Conservation (phyloP, 2,888 invertebrate genomes). For the Carabus problematicus region DNA sequence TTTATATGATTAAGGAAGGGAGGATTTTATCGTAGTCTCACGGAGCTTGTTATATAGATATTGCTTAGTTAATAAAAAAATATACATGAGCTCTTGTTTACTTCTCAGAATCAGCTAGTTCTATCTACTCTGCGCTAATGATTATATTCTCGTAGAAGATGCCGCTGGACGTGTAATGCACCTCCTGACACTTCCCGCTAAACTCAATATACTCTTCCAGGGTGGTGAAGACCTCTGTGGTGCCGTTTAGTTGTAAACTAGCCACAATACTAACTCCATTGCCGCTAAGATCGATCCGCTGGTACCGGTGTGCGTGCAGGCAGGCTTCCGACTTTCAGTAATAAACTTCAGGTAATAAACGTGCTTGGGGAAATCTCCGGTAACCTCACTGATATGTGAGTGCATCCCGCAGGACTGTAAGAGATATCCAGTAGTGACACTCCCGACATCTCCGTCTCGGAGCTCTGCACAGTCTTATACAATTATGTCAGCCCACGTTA, state of each 20-base stretch:
- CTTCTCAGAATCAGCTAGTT: too few relatives aligned
- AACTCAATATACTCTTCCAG: slow-evolving; percentile 5
- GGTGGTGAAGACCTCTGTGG: slow-evolving; percentile 26
- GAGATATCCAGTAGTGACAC: neutral
- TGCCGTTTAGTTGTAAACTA: slow-evolving; percentile 7
- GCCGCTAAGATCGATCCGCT: slow-evolving; percentile 17
- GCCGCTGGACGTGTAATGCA: slow-evolving; percentile 7
- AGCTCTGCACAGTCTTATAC: slow-evolving; percentile 7
- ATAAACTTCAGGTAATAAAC: neutral
- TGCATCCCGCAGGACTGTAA: slow-evolving; percentile 27
- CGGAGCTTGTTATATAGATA: too few relatives aligned
- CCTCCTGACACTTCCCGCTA: slow-evolving; percentile 15
- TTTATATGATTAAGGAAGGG: too few relatives aligned
- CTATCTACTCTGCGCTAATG: too few relatives aligned
- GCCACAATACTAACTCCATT: slow-evolving; percentile 16
- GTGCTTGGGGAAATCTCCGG: slow-evolving; percentile 13
- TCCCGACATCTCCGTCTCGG: slow-evolving; percentile 6
- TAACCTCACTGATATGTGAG: slow-evolving; percentile 18
- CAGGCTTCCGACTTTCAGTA: slow-evolving; percentile 7
- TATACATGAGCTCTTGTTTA: too few relatives aligned
- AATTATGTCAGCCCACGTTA: slow-evolving; percentile 12
- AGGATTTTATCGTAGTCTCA: too few relatives aligned
- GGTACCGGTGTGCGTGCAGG: slow-evolving; percentile 11
- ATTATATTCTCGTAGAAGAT: too few relatives aligned
- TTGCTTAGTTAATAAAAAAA: too few relatives aligned